Conservation (phyloP, 53 echinoderm and acorn worm species). For the Temnopleurus reevesii region DNA sequence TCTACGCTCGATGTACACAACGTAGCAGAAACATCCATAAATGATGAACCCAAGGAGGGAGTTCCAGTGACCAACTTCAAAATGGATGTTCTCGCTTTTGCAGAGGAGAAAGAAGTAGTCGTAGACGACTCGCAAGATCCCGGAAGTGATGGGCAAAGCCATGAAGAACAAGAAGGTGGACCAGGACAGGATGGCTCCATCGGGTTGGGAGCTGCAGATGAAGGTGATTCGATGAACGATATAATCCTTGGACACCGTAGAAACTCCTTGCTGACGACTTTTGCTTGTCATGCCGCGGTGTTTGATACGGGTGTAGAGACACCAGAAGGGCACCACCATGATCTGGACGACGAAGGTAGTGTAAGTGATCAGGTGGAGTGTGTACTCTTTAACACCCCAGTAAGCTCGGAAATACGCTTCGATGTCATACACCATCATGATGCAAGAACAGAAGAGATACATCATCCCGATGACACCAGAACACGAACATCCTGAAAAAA, state of each 20-base stretch:
- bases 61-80: neutral
- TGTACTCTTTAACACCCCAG: constrained; percentile 61
- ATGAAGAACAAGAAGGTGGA: constrained; percentile 38
- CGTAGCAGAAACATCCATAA: constrained; percentile 70
- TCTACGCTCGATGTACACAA: constrained; percentile 64
- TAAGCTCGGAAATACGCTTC: constrained; percentile 18
- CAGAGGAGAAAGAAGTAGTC: constrained; percentile 18
- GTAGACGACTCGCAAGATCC: constrained; percentile 55
- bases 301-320: constrained; percentile 42
- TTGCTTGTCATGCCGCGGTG: neutral
- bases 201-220: neutral
- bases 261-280: neutral
- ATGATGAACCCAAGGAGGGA: constrained; percentile 61
- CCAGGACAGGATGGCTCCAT: neutral
- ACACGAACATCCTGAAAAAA: neutral
- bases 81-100: neutral
- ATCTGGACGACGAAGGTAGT: constrained; percentile 66
- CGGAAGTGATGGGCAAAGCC: constrained; percentile 59
- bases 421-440: constrained; percentile 66
- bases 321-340: constrained; percentile 58
- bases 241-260: neutral
- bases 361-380: constrained; percentile 68
- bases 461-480: constrained; percentile 18
- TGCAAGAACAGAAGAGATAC: constrained; percentile 28
- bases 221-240: neutral